Base-by-base conservation (phyloP, 1,140 invertebrate genomes). In the Eupristina koningsbergeri region DNA sequence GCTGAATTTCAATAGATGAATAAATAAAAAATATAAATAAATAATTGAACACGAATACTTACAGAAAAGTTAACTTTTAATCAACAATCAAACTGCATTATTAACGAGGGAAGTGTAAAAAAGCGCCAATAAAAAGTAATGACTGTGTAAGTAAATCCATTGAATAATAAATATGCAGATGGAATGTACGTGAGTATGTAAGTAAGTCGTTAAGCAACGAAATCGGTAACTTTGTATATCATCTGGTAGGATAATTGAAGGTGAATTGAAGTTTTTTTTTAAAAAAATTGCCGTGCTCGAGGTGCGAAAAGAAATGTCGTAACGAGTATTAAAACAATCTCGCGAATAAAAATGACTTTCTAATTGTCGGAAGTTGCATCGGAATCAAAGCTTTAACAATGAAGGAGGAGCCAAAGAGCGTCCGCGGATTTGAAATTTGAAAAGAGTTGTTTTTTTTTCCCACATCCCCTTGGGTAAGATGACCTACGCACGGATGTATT, bases 391-490 rank as follows among this genome's bases (percentile, higher is more conserved):
- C 47, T 41, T n/a, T 61, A 73, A 41, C n/a, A 61, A 71, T 11
- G 13, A 41, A 58, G 50, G 26, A 26, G 22, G 29, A 34, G 5
- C n/a, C 39, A 41, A 0, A n/a, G n/a, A 61, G 53, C 26, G 3
- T 17, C n/a, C 3, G 7, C 29, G 22, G 26, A 1, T n/a, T n/a
- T 63, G 53, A 39, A 26, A 3, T 47, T 39, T 26, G 26, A 73
- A 73, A 36, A 53, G 34, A n/a, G n/a, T n/a, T n/a, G n/a, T n/a
- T n/a, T 1, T 73, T 31, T 19, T n/a, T 45, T 75, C 73, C 29
- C 73, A 75, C 80, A 81, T 81, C 71, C 80, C 67, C 58, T 81
- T 75, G 69, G 15, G 69, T 53, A 81, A 74, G 39, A 75, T 31
- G 45, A 50, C 31, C 36, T 39, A 2, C 17, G 0, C 22, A 45